Base-by-base conservation (phyloP, 1,140 invertebrate species). In the Neodiprion virginianus region DNA sequence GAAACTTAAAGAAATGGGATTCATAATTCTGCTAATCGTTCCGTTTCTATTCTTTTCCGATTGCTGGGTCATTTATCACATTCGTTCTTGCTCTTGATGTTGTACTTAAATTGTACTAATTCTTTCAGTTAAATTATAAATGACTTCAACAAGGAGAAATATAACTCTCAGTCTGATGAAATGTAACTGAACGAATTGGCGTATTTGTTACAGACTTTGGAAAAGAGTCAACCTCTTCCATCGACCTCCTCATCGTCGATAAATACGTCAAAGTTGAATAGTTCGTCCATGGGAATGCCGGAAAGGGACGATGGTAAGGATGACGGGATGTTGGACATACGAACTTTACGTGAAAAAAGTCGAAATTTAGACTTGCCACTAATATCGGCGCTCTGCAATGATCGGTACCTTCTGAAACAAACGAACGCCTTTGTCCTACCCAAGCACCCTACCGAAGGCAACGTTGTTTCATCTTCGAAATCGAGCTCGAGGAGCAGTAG, bases 371-470 rank as follows among this genome's bases (percentile, higher is more conserved):
- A 97, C 86, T 88, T 97, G 81, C 96, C 96, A 14, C 87, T 97
- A 48, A 96, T 97, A 81, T 94, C 95, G 61, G 96, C 96, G 7
- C 88, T 97, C 69, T 97, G 96, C 87, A 97, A 97, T 83, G 96
- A 97, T 85, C 91, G 94, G 48, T 95, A 95, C 61, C 87, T 96
- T 74, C 85, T 96, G 67, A 96, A 95, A 85, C 95, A 96, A 85
- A 96, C 95, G 7, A 95, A 96, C 86, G 94, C 94, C 12, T 95
- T 94, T 80, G 94, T 93, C 66, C 89, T 93, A 88, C 92, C 93
- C 48, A 93, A 93, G 84, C 91, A 92, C 83, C 91, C 89, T 0
- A 78, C 73, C 11, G 85, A 88, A 47, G 75, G 82, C 28, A 73
- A 80, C 50, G 73, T 67, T 10, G 75, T 74, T 71, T 75, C 79